Conservation (phyloP, 2,113 vertebrate species). For the Forbesichthys papilliferus region DNA sequence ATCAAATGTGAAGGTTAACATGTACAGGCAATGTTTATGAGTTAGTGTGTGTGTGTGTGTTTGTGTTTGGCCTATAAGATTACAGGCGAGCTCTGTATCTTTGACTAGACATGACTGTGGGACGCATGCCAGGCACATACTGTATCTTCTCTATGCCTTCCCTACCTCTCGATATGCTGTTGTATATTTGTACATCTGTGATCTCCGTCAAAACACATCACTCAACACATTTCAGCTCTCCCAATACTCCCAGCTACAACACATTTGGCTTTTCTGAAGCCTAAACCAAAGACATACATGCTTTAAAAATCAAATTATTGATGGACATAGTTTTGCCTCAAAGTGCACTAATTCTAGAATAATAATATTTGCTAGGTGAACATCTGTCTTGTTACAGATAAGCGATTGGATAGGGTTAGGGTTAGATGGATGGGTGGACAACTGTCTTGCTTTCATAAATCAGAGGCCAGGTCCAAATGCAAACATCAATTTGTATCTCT, state of each 20-base stretch:
- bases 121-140: conserved; percentile 38
- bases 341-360: no score
- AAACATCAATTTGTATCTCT: no score
- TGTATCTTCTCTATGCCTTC: conserved; percentile 17
- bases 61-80: conserved; percentile 29
- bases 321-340: no score
- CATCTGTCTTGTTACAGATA: no score
- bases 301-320: no score
- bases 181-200: neutral
- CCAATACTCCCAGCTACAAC: neutral
- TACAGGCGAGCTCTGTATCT: conserved; percentile 17
- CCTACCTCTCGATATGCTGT: conserved; percentile 10
- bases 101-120: conserved; percentile 55
- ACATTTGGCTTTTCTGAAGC: neutral
- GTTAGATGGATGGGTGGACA: no score
- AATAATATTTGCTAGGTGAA: no score
- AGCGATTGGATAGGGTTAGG: no score
- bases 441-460: no score
- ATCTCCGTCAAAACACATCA: conserved; percentile 26
- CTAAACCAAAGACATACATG: neutral
- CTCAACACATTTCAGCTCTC: neutral
- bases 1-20: conserved; percentile 19
- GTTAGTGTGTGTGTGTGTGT: conserved; percentile 6
- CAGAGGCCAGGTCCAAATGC: no score
- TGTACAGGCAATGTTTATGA: conserved; percentile 25